These are phyloP conservation scores for Thymelicus sylvestris DNA, from an alignment of 2,888 invertebrate species.

Conservation along the genomic window DNA sequence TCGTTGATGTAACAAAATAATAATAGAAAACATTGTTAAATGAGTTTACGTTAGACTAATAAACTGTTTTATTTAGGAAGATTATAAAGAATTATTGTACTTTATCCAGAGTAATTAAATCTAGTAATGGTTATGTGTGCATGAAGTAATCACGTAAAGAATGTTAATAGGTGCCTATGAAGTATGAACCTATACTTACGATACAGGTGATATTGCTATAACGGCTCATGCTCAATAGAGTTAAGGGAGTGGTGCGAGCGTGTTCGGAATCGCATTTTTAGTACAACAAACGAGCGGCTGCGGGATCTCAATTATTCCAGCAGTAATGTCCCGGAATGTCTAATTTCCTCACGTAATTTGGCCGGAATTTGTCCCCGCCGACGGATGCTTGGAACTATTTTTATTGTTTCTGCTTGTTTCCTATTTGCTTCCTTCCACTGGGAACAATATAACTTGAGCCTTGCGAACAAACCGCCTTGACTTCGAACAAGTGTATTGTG, in stretches of 20 bases:
- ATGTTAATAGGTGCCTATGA: too few relatives aligned
- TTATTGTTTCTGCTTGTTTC: conserved; percentile 81
- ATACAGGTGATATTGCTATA: background rate
- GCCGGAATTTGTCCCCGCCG: conserved; percentile 77
- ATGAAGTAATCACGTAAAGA: too few relatives aligned
- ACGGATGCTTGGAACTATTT: conserved; percentile 79
- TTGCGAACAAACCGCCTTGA: conserved; percentile 73
- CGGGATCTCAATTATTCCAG: conserved; percentile 75
- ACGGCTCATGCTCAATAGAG: conserved; percentile 5
- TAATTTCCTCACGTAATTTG: conserved; percentile 84
- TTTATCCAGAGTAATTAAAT: too few relatives aligned
- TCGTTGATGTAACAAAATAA: too few relatives aligned
- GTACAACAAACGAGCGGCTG: conserved; percentile 52
- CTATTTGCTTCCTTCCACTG: conserved; percentile 74
- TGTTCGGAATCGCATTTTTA: conserved; percentile 56
- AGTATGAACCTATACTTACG: background rate
- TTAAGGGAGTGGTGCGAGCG: conserved; percentile 16
- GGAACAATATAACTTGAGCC: conserved; percentile 77
- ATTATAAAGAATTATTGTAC: too few relatives aligned
- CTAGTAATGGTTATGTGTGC: too few relatives aligned
- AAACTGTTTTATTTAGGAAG: too few relatives aligned
- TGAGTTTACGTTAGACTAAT: too few relatives aligned
- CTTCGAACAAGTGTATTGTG: conserved; percentile 74
- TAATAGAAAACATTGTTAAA: too few relatives aligned
- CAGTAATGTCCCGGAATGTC: conserved; percentile 80